phyloP scores from a whole-genome alignment of 2,113 vertebrate genomes.

The Marmota monax region DNA sequence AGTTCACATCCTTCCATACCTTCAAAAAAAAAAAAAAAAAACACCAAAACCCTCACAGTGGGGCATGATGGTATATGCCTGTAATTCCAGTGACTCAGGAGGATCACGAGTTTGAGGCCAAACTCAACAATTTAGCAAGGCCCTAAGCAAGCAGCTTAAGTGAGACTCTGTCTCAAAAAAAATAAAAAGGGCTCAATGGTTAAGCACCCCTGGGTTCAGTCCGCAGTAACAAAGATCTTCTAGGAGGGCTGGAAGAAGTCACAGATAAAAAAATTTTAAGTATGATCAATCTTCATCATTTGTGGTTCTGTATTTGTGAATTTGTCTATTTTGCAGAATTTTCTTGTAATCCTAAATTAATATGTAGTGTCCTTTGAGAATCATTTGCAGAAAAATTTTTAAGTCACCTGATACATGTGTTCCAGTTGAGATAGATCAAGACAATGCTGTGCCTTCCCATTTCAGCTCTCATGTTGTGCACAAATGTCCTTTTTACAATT shows the following conservation, averaged over 20 bases:
- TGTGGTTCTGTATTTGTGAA: background rate
- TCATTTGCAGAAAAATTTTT: background rate
- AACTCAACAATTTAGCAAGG: background rate
- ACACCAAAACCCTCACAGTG: background rate
- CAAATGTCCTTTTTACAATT: background rate
- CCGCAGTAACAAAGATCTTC: background rate
- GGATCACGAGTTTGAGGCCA: too few species aligned
- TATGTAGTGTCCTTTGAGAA: background rate
- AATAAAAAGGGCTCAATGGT: too few species aligned
- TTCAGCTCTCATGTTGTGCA: background rate
- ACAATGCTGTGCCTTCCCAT: background rate
- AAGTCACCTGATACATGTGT: background rate
- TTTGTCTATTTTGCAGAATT: background rate
- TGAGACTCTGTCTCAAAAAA: too few species aligned
- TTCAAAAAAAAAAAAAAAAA: background rate
- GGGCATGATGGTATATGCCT: too few species aligned
- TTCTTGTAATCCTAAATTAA: background rate
- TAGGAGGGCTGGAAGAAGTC: background rate
- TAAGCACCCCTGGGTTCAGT: too few species aligned
- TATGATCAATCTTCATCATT: background rate
- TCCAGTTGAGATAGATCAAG: background rate
- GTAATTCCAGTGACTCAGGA: too few species aligned
- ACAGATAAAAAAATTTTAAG: background rate
- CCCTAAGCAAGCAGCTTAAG: too few species aligned
- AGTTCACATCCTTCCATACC: background rate